Conservation (phyloP, 2,888 invertebrate species). For the Cephalotes varians region DNA sequence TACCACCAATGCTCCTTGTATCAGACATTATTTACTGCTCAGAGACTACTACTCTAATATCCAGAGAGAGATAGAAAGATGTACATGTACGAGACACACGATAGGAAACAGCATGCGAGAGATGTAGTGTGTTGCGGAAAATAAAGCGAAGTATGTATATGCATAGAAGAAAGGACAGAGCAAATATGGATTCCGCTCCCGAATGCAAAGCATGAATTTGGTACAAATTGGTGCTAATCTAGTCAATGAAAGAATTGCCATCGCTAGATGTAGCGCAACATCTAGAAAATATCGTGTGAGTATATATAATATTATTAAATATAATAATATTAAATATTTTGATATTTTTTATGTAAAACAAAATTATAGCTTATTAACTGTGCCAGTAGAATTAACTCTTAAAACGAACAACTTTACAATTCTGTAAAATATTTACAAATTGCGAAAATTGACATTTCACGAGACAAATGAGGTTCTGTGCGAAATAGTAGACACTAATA, state of each 20-base stretch:
- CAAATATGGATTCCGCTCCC: slow-evolving; percentile 63
- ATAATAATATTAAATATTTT: slow-evolving; percentile 60
- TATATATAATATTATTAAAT: slow-evolving; percentile 9
- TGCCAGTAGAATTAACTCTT: slow-evolving; percentile 45
- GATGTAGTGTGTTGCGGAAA: slow-evolving; percentile 68
- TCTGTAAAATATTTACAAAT: slow-evolving; percentile 32
- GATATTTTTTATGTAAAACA: slow-evolving; percentile 18
- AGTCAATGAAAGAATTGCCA: slow-evolving; percentile 18
- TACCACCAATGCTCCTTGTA: slow-evolving; percentile 84
- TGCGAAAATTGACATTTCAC: slow-evolving; percentile 22
- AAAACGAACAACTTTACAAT: slow-evolving; percentile 38
- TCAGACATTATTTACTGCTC: slow-evolving; percentile 78
- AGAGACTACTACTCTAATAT: slow-evolving; percentile 76
- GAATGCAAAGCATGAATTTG: slow-evolving; percentile 73
- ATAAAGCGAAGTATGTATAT: slow-evolving; percentile 67
- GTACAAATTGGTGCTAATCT: slow-evolving; percentile 76
- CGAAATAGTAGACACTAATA: slow-evolving; percentile 74
- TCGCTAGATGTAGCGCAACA: slow-evolving; percentile 55
- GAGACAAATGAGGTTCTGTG: slow-evolving; percentile 44
- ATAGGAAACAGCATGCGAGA: slow-evolving; percentile 70
- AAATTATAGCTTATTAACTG: slow-evolving; percentile 29
- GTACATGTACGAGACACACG: slow-evolving; percentile 69
- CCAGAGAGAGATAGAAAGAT: slow-evolving; percentile 52
- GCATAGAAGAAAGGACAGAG: slow-evolving; percentile 55
- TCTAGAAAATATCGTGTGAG: slow-evolving; percentile 24